Percentiles rank a stretch among this genome's conserved stretches.
phyloP scores from a whole-genome alignment of 2,888 invertebrate genomes.

The Eupithecia abbreviata region DNA sequence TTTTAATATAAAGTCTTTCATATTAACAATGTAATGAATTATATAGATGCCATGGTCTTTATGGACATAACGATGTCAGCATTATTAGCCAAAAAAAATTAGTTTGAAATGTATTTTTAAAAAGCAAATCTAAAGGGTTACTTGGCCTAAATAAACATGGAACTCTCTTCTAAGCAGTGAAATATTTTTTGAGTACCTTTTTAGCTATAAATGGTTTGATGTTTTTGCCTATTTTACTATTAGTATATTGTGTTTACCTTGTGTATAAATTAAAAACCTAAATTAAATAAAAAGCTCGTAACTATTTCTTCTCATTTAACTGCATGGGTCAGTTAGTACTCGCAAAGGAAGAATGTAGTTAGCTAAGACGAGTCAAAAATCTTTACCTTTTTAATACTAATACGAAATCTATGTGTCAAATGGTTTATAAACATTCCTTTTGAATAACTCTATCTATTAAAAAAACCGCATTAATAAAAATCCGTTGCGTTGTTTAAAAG shows the following conservation, averaged over 20 bases:
- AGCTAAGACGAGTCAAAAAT: background rate
- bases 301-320: background rate
- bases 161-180: slow-evolving; percentile 10
- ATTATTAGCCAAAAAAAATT: background rate
- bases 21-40: background rate
- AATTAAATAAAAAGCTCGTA: slow-evolving; percentile 47
- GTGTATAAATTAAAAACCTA: slow-evolving; percentile 41
- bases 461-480: too few species aligned
- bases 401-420: too few species aligned
- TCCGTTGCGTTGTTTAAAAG: too few species aligned
- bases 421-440: too few species aligned
- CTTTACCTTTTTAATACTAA: background rate
- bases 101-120: background rate
- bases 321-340: background rate
- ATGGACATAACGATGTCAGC: slow-evolving; percentile 20
- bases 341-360: background rate
- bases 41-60: slow-evolving; percentile 20
- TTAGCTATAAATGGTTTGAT: slow-evolving; percentile 25
- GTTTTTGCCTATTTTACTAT: slow-evolving; percentile 39
- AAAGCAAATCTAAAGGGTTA: background rate
- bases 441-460: too few species aligned
- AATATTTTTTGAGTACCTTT: slow-evolving; percentile 18
- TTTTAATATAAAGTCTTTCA: background rate
- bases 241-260: slow-evolving; percentile 36
- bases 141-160: slow-evolving; percentile 16